phyloP scores from a whole-genome alignment of 2,888 invertebrate genomes.

The Andrena hattorfiana region DNA sequence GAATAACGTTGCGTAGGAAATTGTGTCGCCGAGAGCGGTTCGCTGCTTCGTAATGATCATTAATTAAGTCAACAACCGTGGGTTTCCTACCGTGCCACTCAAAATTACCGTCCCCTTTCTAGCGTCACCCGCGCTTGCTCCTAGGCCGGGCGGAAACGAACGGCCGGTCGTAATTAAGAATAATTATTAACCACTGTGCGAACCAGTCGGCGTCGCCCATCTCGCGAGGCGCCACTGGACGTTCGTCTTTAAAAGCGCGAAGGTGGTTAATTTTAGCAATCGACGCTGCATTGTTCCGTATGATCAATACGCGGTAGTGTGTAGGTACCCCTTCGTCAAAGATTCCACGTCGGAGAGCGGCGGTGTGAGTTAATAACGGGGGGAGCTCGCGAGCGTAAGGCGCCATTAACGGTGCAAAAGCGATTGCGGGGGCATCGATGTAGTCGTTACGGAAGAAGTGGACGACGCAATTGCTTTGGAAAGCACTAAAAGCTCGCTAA shows the following conservation, averaged over 20 bases:
- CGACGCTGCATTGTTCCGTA: constrained; percentile 53
- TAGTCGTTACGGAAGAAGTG: background rate
- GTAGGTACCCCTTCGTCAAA: constrained; percentile 50
- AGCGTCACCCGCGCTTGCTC: constrained; percentile 1
- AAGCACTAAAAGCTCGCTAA: constrained; percentile 11
- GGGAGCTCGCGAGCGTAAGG: background rate
- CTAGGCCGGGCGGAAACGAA: background rate
- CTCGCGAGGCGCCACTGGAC: background rate
- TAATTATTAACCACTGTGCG: constrained; percentile 27
- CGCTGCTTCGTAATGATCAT: constrained; percentile 39
- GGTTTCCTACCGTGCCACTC: constrained; percentile 22
- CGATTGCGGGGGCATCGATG: background rate
- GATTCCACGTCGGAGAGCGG: constrained; percentile 43
- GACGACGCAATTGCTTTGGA: background rate
- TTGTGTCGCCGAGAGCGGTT: constrained; percentile 15
- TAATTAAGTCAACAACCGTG: constrained; percentile 61
- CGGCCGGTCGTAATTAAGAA: constrained; percentile 34
- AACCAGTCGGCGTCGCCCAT: background rate
- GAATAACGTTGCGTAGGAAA: constrained; percentile 17
- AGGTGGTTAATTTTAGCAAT: constrained; percentile 68
- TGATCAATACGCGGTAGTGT: constrained; percentile 59
- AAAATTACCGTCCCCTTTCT: constrained; percentile 33
- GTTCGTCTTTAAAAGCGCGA: constrained; percentile 55
- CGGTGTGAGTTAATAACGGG: constrained; percentile 4
- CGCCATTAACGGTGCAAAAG: constrained; percentile 1